Evolutionary conservation across 2,797 vertebrate genomes (phyloP).

Genomic region (Limosa lapponica): DNA sequence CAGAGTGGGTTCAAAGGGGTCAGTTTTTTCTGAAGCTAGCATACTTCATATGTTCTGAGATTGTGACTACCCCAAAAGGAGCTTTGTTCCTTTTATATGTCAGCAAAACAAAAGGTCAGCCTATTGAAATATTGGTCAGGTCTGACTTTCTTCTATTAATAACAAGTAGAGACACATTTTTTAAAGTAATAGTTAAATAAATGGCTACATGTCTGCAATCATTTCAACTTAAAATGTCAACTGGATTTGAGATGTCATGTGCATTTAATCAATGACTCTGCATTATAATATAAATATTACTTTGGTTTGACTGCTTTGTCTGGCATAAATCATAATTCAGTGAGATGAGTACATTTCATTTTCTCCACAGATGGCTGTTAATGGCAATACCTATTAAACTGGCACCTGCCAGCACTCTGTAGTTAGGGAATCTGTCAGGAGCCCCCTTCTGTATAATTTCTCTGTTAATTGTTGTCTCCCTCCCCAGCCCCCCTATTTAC

Average conservation of each 20-base stretch:
- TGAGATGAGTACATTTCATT: conserved; percentile 72
- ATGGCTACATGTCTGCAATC: conserved; percentile 79
- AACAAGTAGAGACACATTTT: conserved; percentile 76
- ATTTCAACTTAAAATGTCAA: conserved; percentile 81
- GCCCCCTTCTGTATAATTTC: not conserved
- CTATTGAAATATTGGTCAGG: conserved; percentile 73
- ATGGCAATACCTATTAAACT: conserved; percentile 74
- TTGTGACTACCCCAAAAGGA: conserved; percentile 32
- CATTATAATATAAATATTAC: conserved; percentile 78
- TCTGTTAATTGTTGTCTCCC: conserved; percentile 13
- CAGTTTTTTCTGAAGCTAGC: conserved; percentile 9
- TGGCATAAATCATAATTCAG: conserved; percentile 78
- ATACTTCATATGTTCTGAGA: conserved; percentile 23
- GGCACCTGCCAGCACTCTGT: conserved; percentile 64
- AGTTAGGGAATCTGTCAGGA: conserved; percentile 66
- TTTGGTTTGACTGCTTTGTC: conserved; percentile 72
- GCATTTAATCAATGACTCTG: conserved; percentile 80
- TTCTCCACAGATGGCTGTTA: conserved; percentile 69
- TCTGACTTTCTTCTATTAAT: conserved; percentile 77
- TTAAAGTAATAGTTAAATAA: conserved; percentile 80
- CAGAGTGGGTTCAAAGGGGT: not conserved
- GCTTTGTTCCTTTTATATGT: conserved; percentile 31
- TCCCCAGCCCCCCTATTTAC: not conserved
- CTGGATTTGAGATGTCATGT: conserved; percentile 79
- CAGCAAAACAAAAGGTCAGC: conserved; percentile 74